Base-by-base conservation (phyloP, 2,797 vertebrate genomes). In the Psittacula derbiana region DNA sequence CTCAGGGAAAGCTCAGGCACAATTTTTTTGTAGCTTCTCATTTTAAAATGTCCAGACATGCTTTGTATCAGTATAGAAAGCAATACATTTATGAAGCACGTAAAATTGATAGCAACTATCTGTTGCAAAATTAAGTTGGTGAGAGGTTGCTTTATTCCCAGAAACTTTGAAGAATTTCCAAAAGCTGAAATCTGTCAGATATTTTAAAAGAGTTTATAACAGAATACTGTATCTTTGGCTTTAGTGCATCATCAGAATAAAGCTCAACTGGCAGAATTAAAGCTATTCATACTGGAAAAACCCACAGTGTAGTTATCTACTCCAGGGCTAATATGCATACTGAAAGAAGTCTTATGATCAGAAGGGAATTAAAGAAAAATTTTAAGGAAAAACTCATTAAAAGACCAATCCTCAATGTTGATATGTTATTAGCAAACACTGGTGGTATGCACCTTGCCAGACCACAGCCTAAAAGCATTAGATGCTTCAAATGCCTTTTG, bases 231-330 rank as follows among this genome's bases (percentile, higher is more conserved):
- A 44, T 80, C 72, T 72, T 67, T 75, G 46, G 43, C 52, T 92
- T 81, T 60, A 92, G 64, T 14, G 25, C 75, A 58, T 81, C 49
- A 16, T 43, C 27, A 69, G 16, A 67, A 80, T 74, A 80, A 94
- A 79, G 88, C 28, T 71, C 88, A 83, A 90, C 33, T 94, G 84
- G 69, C 81, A 93, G 80, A 94, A 92, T 82, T 87, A 92, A 95
- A 93, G 46, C 74, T 94, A 70, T 62, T 94, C 67, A 90, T 53
- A 28, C 67, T 85, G 67, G 67, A 78, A 85, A 86, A 92, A 30
- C 24, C 49, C 76, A 79, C 33, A 65, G 50, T 12, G 33, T 31
- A 64, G 67, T 74, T 88, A 95, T 92, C 85, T 69, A 80, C 80
- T 90, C 58, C 50, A 66, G 53, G 50, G 85, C 43, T 87, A 91